phyloP scores from a whole-genome alignment of 1,140 invertebrate species.

The Eumeta japonica region DNA sequence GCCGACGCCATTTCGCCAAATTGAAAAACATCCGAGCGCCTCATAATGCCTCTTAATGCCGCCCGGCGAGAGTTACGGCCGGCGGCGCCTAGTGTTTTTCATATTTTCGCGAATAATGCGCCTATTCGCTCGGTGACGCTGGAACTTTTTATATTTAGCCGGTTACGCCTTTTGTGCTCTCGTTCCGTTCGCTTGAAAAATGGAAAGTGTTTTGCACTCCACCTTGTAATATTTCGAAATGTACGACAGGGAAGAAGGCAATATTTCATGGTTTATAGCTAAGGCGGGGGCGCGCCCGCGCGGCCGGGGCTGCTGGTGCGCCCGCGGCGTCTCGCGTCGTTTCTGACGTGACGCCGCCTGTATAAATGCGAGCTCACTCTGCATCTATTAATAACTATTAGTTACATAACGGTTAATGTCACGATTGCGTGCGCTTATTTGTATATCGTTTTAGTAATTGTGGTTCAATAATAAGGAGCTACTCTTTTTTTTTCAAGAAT shows the following conservation, averaged over 20 bases:
- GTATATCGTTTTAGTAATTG: too few species aligned
- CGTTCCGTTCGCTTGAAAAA: neutral
- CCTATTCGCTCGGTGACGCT: constrained; percentile 11
- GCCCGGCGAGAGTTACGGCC: constrained; percentile 24
- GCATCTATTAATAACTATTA: too few species aligned
- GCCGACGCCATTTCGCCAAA: constrained; percentile 38
- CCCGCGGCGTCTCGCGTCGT: constrained; percentile 17
- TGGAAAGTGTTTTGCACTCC: constrained; percentile 1
- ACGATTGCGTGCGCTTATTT: too few species aligned
- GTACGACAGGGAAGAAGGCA: constrained; percentile 1
- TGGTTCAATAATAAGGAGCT: too few species aligned
- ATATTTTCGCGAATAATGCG: constrained; percentile 35
- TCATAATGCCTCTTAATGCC: constrained; percentile 38
- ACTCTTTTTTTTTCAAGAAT: too few species aligned
- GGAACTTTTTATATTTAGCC: constrained; percentile 8
- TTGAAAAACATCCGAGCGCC: constrained; percentile 47
- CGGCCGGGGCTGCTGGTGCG: constrained; percentile 16
- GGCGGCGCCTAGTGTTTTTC: constrained; percentile 35
- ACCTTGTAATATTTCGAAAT: neutral
- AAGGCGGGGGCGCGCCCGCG: constrained; percentile 22
- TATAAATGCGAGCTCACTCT: too few species aligned
- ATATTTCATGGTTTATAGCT: constrained; percentile 19
- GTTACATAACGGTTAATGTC: too few species aligned
- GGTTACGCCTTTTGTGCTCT: constrained; percentile 1
- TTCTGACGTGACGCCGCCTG: constrained; percentile 40